These are phyloP conservation scores for Galaxea fascicularis DNA, from an alignment of 92 coral and sea anemone genomes.

Conservation along the genomic window DNA sequence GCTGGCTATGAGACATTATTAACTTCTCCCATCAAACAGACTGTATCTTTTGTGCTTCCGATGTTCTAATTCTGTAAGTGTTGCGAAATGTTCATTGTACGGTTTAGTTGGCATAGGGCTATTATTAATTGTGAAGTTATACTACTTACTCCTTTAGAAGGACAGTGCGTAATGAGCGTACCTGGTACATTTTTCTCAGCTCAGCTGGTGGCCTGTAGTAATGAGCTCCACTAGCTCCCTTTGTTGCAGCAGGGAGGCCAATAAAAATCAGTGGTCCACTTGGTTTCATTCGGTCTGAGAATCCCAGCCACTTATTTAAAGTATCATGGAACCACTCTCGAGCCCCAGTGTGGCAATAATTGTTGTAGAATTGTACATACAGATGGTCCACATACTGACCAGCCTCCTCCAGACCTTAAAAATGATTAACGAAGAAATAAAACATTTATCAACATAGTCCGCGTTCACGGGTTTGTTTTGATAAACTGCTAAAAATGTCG, in stretches of 20 bases:
- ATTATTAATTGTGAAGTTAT: no score
- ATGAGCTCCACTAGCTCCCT: conserved; percentile 76
- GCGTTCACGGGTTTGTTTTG: no score
- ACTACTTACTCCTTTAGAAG: no score
- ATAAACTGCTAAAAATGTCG: no score
- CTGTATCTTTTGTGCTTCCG: no score
- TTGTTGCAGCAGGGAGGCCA: conserved; percentile 78
- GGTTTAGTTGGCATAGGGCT: no score
- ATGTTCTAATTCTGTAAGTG: no score
- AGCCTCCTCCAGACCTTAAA: conserved; percentile 74
- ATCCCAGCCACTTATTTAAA: conserved; percentile 72
- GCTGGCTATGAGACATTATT: no score
- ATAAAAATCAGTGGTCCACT: conserved; percentile 82
- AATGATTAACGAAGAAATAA: background rate
- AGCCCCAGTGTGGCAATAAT: conserved; percentile 90
- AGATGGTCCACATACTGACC: conserved; percentile 82
- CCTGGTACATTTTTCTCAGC: conserved; percentile 61
- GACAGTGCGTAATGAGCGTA: background rate
- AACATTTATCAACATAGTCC: no score
- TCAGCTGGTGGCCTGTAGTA: conserved; percentile 81
- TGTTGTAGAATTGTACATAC: conserved; percentile 85
- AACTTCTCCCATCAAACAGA: no score
- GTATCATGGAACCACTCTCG: conserved; percentile 67
- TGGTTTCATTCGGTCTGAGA: conserved; percentile 56
- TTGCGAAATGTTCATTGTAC: no score